Evolutionary conservation across 1,140 invertebrate species (phyloP).

Genomic region (Drosophila kikkawai): DNA sequence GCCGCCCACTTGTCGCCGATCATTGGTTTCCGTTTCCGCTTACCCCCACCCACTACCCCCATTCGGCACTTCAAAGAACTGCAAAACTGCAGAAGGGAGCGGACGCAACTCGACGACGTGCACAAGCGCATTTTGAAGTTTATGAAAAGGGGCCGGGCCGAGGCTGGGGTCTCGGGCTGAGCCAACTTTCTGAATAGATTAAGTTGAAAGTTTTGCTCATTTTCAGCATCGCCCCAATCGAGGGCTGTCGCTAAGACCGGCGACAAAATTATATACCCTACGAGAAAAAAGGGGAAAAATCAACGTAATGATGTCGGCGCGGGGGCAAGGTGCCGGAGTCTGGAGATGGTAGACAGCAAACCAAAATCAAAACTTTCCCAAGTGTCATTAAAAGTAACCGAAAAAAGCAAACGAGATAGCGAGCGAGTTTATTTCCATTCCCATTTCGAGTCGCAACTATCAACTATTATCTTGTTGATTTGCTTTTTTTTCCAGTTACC

Average conservation of each 20-base stretch:
- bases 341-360: constrained; percentile 53
- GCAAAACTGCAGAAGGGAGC: constrained; percentile 18
- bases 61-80: constrained; percentile 27
- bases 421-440: constrained; percentile 55
- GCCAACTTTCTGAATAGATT: constrained; percentile 82
- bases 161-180: constrained; percentile 43
- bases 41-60: background rate
- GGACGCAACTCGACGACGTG: constrained; percentile 64
- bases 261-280: constrained; percentile 52
- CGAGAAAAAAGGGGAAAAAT: constrained; percentile 42
- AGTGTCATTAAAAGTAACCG: constrained; percentile 81
- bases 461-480: constrained; percentile 72
- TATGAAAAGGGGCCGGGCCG: constrained; percentile 63
- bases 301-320: constrained; percentile 75
- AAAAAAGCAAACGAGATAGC: constrained; percentile 31
- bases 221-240: constrained; percentile 77
- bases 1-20: constrained; percentile 79
- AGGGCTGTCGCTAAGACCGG: constrained; percentile 42
- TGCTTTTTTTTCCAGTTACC: constrained; percentile 37
- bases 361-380: constrained; percentile 78
- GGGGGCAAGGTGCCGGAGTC: constrained; percentile 29
- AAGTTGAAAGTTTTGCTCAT: constrained; percentile 83
- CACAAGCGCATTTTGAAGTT: constrained; percentile 82
- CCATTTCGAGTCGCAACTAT: constrained; percentile 33
- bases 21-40: constrained; percentile 76